Evolutionary conservation across 2,888 invertebrate genomes (phyloP).

Genomic region (Euzetes globulus): DNA sequence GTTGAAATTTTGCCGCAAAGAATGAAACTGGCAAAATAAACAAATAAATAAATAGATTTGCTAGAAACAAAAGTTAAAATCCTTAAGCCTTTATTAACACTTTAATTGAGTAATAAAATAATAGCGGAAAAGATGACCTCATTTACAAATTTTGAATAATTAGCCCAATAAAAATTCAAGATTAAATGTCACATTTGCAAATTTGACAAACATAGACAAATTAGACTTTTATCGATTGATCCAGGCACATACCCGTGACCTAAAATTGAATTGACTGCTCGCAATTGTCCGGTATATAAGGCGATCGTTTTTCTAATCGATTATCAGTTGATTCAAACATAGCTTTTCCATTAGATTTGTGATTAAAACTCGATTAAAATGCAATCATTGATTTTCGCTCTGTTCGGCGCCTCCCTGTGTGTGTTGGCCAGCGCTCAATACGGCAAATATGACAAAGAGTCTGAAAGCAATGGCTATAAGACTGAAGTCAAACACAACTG

Average conservation of each 20-base stretch:
- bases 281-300: conserved; percentile 1
- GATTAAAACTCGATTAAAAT: not conserved
- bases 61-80: not conserved
- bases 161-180: conserved; percentile 15
- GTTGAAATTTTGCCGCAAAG: not conserved
- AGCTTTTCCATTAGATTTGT: not conserved
- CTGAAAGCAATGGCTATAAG: not conserved
- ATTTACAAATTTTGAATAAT: conserved; percentile 1
- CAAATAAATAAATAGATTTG: not conserved
- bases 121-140: conserved; percentile 3
- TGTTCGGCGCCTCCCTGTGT: not conserved
- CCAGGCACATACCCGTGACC: not conserved
- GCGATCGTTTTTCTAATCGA: not conserved
- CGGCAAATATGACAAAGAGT: not conserved
- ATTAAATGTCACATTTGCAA: not conserved
- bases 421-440: conserved; percentile 7
- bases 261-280: not conserved
- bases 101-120: not conserved
- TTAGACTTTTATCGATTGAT: not conserved
- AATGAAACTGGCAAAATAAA: not conserved
- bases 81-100: conserved; percentile 16
- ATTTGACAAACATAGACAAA: not conserved
- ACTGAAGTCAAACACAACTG: not conserved
- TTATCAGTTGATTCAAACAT: not conserved
- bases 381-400: not conserved